Conservation (phyloP, 2,113 vertebrate species). For the Egretta garzetta region DNA sequence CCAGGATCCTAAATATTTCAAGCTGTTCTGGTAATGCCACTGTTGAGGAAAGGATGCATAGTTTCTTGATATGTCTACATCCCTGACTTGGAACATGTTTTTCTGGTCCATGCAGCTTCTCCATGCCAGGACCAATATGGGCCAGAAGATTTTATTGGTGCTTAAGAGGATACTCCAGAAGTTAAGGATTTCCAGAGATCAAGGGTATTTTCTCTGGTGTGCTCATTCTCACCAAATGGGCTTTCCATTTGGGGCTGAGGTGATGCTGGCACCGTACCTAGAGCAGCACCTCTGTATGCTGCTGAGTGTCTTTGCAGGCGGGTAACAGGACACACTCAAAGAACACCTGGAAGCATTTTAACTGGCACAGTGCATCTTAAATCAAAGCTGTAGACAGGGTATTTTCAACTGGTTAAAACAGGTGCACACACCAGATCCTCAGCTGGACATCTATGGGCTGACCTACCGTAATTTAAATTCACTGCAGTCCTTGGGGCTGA, state of each 20-base stretch:
- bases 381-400: not conserved
- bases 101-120: not conserved
- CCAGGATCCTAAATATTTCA: not conserved
- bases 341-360: not conserved
- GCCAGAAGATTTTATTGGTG: not conserved
- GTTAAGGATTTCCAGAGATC: not conserved
- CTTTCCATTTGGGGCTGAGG: not conserved
- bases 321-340: not conserved
- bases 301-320: not conserved
- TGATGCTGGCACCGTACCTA: rapidly evolving
- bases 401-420: not conserved
- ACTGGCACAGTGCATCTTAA: not conserved
- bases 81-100: not conserved
- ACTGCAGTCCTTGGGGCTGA: not conserved
- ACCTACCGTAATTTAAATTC: not conserved
- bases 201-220: not conserved
- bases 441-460: not conserved
- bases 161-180: not conserved
- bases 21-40: not conserved
- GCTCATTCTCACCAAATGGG: not conserved
- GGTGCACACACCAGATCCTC: not conserved
- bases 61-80: not conserved
- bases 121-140: not conserved
- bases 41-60: not conserved
- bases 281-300: not conserved